A percentile compares a stretch with the other conserved stretches of the same genome.
Evolutionary conservation across 2,797 vertebrate species (phyloP).

Genomic region (Tapera naevia): DNA sequence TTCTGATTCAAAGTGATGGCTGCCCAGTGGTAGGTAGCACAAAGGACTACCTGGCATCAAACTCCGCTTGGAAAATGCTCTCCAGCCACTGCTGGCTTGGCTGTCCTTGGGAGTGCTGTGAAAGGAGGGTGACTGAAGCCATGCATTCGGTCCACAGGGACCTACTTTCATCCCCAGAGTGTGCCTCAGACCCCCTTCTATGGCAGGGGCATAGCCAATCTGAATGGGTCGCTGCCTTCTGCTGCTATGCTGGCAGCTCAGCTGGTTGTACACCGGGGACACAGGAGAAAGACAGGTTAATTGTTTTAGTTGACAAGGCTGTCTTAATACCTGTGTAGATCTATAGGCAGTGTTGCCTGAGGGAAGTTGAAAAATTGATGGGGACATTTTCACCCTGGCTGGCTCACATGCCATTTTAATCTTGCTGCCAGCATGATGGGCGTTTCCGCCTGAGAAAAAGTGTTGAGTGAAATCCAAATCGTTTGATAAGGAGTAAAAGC

Average conservation of each 20-base stretch:
- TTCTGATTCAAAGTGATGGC: background rate
- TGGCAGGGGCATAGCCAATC: background rate
- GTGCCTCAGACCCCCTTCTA: background rate
- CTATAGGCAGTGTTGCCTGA: constrained; percentile 65
- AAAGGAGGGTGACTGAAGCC: background rate
- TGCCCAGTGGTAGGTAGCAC: background rate
- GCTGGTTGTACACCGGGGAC: background rate
- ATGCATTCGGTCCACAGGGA: rapidly evolving
- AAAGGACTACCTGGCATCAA: background rate
- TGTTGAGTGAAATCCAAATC: background rate
- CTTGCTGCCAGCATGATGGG: constrained; percentile 30
- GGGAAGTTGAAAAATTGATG: constrained; percentile 73
- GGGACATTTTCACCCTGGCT: constrained; percentile 61
- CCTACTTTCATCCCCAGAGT: background rate
- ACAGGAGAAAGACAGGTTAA: background rate
- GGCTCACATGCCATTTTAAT: constrained; percentile 69
- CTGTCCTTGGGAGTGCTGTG: background rate
- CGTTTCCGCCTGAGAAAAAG: constrained; percentile 20
- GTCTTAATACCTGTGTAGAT: constrained; percentile 61
- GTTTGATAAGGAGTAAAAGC: background rate
- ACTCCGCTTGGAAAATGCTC: background rate
- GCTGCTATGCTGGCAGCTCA: background rate
- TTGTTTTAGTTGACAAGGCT: background rate
- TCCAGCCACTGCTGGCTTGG: rapidly evolving
- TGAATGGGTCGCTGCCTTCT: background rate